Base-by-base conservation (phyloP, 2,888 invertebrate genomes). In the Zygogramma bicolorata region DNA sequence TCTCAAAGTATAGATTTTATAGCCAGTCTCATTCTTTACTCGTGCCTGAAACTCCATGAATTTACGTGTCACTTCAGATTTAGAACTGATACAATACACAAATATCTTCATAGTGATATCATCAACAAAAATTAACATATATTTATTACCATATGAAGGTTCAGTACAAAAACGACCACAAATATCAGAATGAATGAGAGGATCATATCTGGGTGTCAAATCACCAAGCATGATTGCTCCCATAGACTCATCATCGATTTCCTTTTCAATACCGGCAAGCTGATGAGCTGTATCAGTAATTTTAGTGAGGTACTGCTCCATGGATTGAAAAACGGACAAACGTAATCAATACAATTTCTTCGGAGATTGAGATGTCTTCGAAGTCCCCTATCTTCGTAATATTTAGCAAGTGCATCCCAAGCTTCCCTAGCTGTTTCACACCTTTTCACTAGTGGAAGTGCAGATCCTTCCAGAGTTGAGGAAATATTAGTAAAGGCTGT, bases 211-310 rank as follows among this genome's bases (percentile, higher is more conserved):
- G 25, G 27, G 27, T 7, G 1, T 20, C 22, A 25, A 27, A 38
- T n/a, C 46, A 46, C 46, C 27, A 0, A 25, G 15, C 10, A 46
- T 3, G 13, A 63, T 27, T 13, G 63, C 46, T 20, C 20, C 25
- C 13, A 25, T 27, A 46, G 38, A 20, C 8, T 49, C 63, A 42
- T n/a, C 22, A 63, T n/a, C n/a, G n/a, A 63, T 63, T 46, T 63
- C 29, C 25, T 63, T 29, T 46, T 49, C n/a, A 65, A 49, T 65
- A 49, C 31, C 53, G 1, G 65, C 22, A 7, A 42, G 27, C 59
- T 59, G 31, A 31, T 59, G 59, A 15, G 59, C 31, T 27, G 59
- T 31, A 1, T 59, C 22, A 15, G 40, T 46, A 42, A 63, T 63
- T 63, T 42, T 42, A 8, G 49, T 46, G 27, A 63, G 40, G n/a